Evolutionary conservation across 1,140 invertebrate species (phyloP), one percentile per base, ranked within the genome.

Genomic region (Trachymyrmex cornetzi): DNA sequence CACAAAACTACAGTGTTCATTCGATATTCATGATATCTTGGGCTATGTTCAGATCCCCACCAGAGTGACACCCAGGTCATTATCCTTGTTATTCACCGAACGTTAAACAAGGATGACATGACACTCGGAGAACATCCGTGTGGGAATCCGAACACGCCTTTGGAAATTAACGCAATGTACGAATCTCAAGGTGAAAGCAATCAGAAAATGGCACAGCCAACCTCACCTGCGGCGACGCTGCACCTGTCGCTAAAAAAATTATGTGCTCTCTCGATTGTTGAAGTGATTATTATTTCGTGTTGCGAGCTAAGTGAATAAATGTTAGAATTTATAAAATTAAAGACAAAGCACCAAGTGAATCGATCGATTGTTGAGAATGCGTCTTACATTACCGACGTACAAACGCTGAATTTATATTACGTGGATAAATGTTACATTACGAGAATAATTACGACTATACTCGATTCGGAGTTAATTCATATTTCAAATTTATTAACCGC

Each of bases 161-260:
- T 34, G 30, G 30, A 34, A 34, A 34, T 38, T 38, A 38, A 55
- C 7, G 19, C 53, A n/a, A 55, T 55, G 53, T 61, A 61, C 59
- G 59, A 61, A 61, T 61, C 12, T 61, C 59, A 24, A 61, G 53
- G 24, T 5, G 59, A 14, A 55, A 6, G 53, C 19, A 61, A 61
- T 61, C 11, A 24, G 24, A 61, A 61, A 61, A 27, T 61, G 11
- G 59, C 22, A 24, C 19, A 24, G 3, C 11, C 22, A 61, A 61
- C 24, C 12, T 61, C 24, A 27, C 24, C 22, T 24, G 59, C 59
- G 59, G 59, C 22, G 59, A 61, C 12, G 1, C 24, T 61, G 11
- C 59, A 61, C 24, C 24, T 61, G 59, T 61, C 27, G 59, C 59
- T 27, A 55, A 61, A 61, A 61, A 61, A 61, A 27, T 61, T 22